Base-by-base conservation (phyloP, 2,797 vertebrate species). In the Merluccius polli region DNA sequence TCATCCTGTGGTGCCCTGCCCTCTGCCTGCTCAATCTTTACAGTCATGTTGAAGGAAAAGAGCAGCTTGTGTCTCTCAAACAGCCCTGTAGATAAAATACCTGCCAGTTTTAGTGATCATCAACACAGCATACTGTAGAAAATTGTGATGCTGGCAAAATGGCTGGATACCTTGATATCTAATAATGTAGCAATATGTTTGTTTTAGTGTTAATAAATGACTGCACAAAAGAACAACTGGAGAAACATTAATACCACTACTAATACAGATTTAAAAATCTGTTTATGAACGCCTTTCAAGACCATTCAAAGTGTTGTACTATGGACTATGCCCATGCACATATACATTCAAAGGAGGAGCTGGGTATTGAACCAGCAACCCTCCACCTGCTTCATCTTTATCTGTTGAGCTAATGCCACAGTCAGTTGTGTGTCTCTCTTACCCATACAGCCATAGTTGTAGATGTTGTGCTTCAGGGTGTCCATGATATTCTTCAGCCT, bases 391-490 rank as follows among this genome's bases (percentile, higher is more conserved):
- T 48, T 48, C 36, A 5, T 36, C 36, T 3, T 9, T 10, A 9
- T 11, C 36, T 48, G 18, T 48, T 18, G 16, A 18, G 16, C 4
- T 21, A 12, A 21, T 48, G 44, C 16, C 44, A 35, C 33, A 35
- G 33, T 35, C 38, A n/a, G 7, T 7, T 10, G 70, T 69, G 67
- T 24, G 16, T 35, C 29, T n/a, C 35, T 35, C 90, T 81, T 67
- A 98, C 98, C 98, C 82, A 96, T 98, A 91, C 98, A 98, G 81
- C 96, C 96, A 0, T 98, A 98, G 91, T 97, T 98, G 79, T 99
- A 99, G 84, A 97, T 89, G 59, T 95, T 97, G 88, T 95, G 92
- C 1, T 96, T 98, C 83, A 99, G 85, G 0, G 95, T 95, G 76
- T 95, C 93, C 92, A 95, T 97, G 84, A 99, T 97, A 92, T 95